A percentile compares a stretch with the other conserved stretches of the same genome.
These are phyloP conservation scores for Panzeria rudis DNA, from an alignment of 2,888 invertebrate species.

Conservation along the genomic window DNA sequence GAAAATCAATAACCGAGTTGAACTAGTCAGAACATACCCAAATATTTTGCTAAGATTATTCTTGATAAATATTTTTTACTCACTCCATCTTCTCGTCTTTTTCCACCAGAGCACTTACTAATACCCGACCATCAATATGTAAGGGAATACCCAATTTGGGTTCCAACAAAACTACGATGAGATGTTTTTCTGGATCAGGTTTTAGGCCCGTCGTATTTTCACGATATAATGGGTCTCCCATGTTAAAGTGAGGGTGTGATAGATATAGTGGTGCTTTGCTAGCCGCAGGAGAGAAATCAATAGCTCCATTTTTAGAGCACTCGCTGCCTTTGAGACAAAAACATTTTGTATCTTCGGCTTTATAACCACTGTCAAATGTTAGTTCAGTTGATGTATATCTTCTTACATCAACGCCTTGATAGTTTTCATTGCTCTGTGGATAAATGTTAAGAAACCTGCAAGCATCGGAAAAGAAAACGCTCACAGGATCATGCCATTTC, in stretches of 20 bases:
- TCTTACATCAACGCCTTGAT: slow-evolving; percentile 78
- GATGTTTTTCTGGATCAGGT: slow-evolving; percentile 87
- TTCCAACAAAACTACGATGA: slow-evolving; percentile 88
- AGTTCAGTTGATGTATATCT: slow-evolving; percentile 85
- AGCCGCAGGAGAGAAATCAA: slow-evolving; percentile 89
- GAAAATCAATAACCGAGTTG: too few relatives aligned
- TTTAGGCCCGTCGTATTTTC: slow-evolving; percentile 87
- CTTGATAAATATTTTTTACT: slow-evolving; percentile 78
- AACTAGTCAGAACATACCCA: too few relatives aligned
- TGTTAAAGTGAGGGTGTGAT: slow-evolving; percentile 91
- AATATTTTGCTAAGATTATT: too few relatives aligned
- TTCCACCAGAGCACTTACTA: slow-evolving; percentile 88
- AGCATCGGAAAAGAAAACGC: slow-evolving; percentile 90
- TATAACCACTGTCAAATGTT: slow-evolving; percentile 89
- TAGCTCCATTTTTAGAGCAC: slow-evolving; percentile 86
- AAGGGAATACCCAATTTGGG: slow-evolving; percentile 91
- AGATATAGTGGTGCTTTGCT: slow-evolving; percentile 91
- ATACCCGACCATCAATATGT: slow-evolving; percentile 88
- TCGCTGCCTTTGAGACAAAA: slow-evolving; percentile 85
- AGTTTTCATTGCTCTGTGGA: slow-evolving; percentile 74
- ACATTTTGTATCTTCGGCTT: slow-evolving; percentile 86
- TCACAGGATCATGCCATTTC: slow-evolving; percentile 84
- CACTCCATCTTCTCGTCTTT: slow-evolving; percentile 85
- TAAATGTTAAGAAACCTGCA: slow-evolving; percentile 87
- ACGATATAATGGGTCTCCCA: slow-evolving; percentile 88